Conservation (phyloP, 2,113 vertebrate species). For the Silurus glanis region DNA sequence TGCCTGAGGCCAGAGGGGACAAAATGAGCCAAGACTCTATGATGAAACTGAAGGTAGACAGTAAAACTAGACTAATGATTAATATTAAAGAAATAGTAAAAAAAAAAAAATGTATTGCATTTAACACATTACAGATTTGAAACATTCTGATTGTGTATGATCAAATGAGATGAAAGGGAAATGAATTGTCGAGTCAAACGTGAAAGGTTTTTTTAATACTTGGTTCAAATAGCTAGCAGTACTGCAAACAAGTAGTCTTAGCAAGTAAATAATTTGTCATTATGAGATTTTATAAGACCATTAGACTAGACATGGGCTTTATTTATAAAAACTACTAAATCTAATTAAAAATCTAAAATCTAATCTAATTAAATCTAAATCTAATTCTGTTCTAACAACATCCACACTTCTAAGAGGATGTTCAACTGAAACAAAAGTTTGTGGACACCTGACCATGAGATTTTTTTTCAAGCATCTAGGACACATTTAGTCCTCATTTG, state of each 20-base stretch:
- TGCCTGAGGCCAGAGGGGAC: constrained; percentile 82
- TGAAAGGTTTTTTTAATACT: neutral
- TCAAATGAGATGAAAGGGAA: neutral
- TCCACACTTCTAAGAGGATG: no score
- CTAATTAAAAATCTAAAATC: no score
- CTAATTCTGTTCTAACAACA: no score
- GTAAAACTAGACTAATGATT: neutral
- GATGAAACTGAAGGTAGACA: constrained; percentile 94
- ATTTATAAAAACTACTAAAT: no score
- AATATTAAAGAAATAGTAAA: neutral
- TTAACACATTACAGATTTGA: neutral
- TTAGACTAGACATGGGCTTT: no score
- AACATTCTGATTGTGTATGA: neutral
- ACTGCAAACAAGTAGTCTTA: neutral
- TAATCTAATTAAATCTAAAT: no score
- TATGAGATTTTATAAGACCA: no score
- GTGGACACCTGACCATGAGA: no score
- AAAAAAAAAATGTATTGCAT: neutral
- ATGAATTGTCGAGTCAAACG: neutral
- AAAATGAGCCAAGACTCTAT: constrained; percentile 97
- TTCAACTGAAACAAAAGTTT: no score
- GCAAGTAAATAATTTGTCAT: no score
- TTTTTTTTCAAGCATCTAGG: no score
- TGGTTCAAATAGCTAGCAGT: neutral
- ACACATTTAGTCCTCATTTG: no score